Evolutionary conservation across 2,113 vertebrate species (phyloP).

Genomic region (Pteruthius melanotis): DNA sequence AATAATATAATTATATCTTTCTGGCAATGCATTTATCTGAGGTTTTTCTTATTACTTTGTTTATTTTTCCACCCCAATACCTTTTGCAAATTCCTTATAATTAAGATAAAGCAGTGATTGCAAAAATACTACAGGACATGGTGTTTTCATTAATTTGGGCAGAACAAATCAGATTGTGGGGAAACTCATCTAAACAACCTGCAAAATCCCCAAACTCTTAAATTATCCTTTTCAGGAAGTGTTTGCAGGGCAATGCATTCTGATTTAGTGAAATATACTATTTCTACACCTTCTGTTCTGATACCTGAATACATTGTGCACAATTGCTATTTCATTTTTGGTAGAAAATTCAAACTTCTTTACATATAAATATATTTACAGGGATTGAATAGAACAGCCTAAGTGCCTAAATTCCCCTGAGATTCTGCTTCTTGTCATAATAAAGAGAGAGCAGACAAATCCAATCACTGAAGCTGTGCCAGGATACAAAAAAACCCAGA

Average conservation of each 20-base stretch:
- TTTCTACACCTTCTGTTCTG: not conserved
- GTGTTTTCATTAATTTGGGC: not conserved
- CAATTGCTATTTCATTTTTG: not conserved
- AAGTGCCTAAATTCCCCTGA: not conserved
- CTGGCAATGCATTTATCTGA: not conserved
- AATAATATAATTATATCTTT: not conserved
- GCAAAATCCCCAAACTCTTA: not conserved
- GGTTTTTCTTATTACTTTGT: not conserved
- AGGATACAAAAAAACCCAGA: rapidly evolving
- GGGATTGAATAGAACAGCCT: not conserved
- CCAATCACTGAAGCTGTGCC: not conserved
- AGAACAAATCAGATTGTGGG: not conserved
- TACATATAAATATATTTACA: not conserved
- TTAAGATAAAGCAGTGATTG: not conserved
- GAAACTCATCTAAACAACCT: not conserved
- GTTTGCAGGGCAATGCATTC: not conserved
- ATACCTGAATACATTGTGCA: not conserved
- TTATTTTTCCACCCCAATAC: constrained; percentile 4
- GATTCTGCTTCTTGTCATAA: not conserved
- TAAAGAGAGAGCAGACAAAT: not conserved
- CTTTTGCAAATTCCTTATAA: constrained; percentile 1
- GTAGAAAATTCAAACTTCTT: not conserved
- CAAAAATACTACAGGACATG: not conserved
- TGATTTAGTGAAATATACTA: not conserved
- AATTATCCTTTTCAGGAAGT: not conserved